These are phyloP conservation scores for Actinostola sp. DNA, from an alignment of 92 coral and sea anemone species.

Conservation along the genomic window DNA sequence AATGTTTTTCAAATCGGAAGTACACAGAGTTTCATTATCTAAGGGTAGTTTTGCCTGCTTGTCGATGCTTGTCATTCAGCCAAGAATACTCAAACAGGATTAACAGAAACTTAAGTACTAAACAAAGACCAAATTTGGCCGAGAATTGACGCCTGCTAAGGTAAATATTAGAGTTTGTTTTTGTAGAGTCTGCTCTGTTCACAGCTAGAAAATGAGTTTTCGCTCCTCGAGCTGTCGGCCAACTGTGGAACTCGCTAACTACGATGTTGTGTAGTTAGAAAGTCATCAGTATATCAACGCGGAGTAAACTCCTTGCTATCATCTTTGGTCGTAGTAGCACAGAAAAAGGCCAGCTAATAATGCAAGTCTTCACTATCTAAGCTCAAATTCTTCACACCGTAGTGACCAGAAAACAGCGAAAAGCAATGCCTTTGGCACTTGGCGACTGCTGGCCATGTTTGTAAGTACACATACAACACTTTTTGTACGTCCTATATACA, in stretches of 20 bases:
- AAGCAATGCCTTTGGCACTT: constrained; percentile 25
- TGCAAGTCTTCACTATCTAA: neutral
- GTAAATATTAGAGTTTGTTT: neutral
- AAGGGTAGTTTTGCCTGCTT: no score
- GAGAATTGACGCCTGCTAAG: neutral
- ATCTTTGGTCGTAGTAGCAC: no score
- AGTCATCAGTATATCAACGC: no score
- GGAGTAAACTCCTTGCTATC: no score
- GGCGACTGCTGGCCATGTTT: constrained; percentile 68
- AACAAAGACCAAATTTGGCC: neutral
- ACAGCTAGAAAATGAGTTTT: neutral
- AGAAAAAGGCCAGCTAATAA: no score
- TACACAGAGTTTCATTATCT: no score
- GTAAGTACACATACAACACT: constrained; percentile 33
- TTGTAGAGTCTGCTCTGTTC: neutral
- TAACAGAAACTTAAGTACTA: neutral
- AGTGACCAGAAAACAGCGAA: neutral
- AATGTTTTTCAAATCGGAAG: constrained; percentile 4
- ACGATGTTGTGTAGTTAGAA: neutral
- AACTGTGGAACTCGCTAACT: neutral
- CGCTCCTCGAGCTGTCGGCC: neutral
- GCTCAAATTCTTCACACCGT: neutral
- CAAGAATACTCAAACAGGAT: neutral
- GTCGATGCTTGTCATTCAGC: neutral
- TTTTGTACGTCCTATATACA: neutral